Evolutionary conservation across 2,113 vertebrate genomes (phyloP).

Genomic region (Ammodytes marinus): DNA sequence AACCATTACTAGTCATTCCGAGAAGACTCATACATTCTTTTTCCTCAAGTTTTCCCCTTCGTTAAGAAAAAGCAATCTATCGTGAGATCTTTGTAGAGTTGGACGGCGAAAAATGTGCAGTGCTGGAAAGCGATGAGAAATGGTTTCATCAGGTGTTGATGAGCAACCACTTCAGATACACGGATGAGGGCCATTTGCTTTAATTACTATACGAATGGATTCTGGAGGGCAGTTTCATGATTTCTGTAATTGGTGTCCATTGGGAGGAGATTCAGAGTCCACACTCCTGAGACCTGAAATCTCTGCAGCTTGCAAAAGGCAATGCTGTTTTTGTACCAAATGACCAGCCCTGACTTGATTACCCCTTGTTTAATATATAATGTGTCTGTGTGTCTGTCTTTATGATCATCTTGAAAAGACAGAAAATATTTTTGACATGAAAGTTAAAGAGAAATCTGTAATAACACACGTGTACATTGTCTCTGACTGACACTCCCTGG

Average conservation of each 20-base stretch:
- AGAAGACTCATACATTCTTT: conserved; percentile 17
- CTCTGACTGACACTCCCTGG: conserved; percentile 30
- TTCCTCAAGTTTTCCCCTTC: conserved; percentile 16
- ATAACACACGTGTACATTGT: background rate
- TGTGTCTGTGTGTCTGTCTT: background rate
- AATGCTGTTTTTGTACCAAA: conserved; percentile 2
- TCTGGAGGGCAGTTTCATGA: background rate
- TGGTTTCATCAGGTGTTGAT: conserved; percentile 26
- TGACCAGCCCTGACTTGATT: background rate
- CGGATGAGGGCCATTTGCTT: conserved; percentile 17
- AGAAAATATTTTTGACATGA: background rate
- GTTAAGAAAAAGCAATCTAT: background rate
- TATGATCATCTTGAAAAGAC: background rate
- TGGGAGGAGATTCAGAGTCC: conserved; percentile 22
- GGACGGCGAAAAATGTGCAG: background rate
- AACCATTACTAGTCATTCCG: background rate
- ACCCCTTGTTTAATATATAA: background rate
- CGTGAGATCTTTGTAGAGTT: background rate
- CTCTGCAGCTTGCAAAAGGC: background rate
- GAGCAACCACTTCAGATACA: conserved; percentile 5
- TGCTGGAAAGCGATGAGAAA: background rate
- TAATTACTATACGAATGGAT: conserved; percentile 43
- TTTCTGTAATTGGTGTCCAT: conserved; percentile 28
- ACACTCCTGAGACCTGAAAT: conserved; percentile 7
- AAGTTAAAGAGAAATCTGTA: conserved; percentile 19